A percentile compares a stretch with the other conserved stretches of the same genome.
Conservation (phyloP, 1,140 invertebrate genomes). For the Sarcophaga peregrina region DNA sequence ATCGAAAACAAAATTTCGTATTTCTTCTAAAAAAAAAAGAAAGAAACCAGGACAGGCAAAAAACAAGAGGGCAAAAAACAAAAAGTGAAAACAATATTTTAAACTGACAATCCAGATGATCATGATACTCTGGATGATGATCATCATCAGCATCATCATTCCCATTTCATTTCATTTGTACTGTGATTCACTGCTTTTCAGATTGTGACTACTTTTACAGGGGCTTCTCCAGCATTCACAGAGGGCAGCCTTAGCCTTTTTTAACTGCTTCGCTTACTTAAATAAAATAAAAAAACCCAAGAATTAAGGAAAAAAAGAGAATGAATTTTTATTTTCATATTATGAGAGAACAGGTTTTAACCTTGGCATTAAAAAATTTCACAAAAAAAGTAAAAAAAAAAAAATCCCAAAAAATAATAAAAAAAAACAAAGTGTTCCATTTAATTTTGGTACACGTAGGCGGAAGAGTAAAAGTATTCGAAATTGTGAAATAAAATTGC, state of each 20-base stretch:
- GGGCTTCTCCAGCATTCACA: too few relatives aligned
- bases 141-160: not conserved
- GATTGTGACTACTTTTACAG: not conserved
- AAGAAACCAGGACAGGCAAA: not conserved
- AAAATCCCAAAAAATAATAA: too few relatives aligned
- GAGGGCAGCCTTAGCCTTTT: too few relatives aligned
- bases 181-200: constrained; percentile 5
- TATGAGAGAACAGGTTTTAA: constrained; percentile 7
- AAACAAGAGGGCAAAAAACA: not conserved
- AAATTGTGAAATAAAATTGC: not conserved
- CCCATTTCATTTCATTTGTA: not conserved
- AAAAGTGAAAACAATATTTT: not conserved
- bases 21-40: not conserved
- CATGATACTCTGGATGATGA: not conserved
- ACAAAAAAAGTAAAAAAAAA: too few relatives aligned
- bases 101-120: not conserved
- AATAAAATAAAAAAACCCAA: too few relatives aligned
- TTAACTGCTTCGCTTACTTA: too few relatives aligned
- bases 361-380: constrained; percentile 5
- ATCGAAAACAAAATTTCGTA: too few relatives aligned
- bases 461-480: not conserved
- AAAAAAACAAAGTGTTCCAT: too few relatives aligned
- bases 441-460: too few relatives aligned
- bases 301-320: not conserved
- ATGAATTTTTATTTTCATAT: not conserved